These are phyloP conservation scores for Vanessa atalanta DNA, from an alignment of 1,140 invertebrate species.

Conservation along the genomic window DNA sequence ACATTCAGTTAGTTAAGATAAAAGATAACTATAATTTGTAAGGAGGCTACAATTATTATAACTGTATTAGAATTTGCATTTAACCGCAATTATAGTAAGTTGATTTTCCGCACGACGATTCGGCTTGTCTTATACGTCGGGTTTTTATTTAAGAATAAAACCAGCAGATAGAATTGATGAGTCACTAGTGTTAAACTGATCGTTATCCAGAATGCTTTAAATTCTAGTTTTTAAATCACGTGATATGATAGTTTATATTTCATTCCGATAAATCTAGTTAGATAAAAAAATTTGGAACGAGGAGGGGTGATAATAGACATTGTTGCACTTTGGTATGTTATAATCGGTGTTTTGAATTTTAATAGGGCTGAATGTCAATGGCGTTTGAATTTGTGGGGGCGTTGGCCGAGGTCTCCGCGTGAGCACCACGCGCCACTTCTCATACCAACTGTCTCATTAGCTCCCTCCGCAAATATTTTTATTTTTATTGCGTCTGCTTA, in stretches of 20 bases:
- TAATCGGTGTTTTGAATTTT: constrained; percentile 28
- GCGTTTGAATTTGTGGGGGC: constrained; percentile 62
- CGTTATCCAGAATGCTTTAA: background rate
- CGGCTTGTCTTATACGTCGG: background rate
- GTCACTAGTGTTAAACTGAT: constrained; percentile 1
- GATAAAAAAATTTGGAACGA: too few relatives aligned
- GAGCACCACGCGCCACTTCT: constrained; percentile 49
- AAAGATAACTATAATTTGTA: background rate
- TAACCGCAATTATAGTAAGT: constrained; percentile 6
- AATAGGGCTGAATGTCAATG: constrained; percentile 53
- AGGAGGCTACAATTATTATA: background rate
- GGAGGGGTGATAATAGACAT: background rate
- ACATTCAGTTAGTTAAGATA: background rate
- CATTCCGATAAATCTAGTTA: too few relatives aligned
- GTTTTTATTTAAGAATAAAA: constrained; percentile 8
- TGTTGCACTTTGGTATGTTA: constrained; percentile 11
- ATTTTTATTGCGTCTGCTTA: constrained; percentile 57
- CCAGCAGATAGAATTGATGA: constrained; percentile 1
- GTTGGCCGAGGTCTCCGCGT: constrained; percentile 62
- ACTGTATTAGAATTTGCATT: constrained; percentile 12
- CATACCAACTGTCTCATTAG: constrained; percentile 67
- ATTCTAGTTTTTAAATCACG: background rate
- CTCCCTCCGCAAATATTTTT: constrained; percentile 61
- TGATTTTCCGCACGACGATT: constrained; percentile 10
- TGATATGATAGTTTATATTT: background rate